These are phyloP conservation scores for Ephestia elutella DNA, from an alignment of 1,140 invertebrate genomes.

Conservation along the genomic window DNA sequence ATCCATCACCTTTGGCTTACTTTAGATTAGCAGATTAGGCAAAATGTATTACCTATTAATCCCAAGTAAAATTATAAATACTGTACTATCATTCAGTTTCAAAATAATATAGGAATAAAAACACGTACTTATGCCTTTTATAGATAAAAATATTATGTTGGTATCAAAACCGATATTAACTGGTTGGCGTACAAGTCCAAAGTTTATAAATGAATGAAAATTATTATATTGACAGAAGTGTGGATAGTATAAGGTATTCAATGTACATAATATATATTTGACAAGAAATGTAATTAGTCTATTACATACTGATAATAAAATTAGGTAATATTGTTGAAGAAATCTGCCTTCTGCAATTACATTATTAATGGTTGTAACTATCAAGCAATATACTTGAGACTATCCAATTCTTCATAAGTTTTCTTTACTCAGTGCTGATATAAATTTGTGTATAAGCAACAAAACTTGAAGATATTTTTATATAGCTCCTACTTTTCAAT, in stretches of 20 bases:
- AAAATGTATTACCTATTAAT: background rate
- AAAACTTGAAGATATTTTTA: constrained; percentile 19
- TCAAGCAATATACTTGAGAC: constrained; percentile 30
- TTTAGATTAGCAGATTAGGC: no score
- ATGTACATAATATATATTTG: constrained; percentile 21
- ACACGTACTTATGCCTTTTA: constrained; percentile 1
- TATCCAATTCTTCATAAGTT: constrained; percentile 18
- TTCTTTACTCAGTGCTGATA: background rate
- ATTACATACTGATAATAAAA: constrained; percentile 20
- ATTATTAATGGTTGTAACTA: no score
- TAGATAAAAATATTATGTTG: background rate
- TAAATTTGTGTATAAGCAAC: constrained; percentile 1
- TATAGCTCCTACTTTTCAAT: constrained; percentile 18
- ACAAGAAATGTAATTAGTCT: constrained; percentile 24
- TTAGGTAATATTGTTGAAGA: constrained; percentile 29
- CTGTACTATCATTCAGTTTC: background rate
- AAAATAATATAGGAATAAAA: background rate
- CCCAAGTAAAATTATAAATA: background rate
- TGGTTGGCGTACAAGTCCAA: constrained; percentile 9
- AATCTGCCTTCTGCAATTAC: constrained; percentile 25
- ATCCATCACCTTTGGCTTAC: no score
- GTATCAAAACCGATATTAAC: background rate
- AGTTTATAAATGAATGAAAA: constrained; percentile 4
- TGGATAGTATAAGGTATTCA: background rate
- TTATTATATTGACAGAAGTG: constrained; percentile 2